Evolutionary conservation across 2,888 invertebrate genomes (phyloP), one percentile per base, ranked within the genome.

Genomic region (Chydorus sphaericus): DNA sequence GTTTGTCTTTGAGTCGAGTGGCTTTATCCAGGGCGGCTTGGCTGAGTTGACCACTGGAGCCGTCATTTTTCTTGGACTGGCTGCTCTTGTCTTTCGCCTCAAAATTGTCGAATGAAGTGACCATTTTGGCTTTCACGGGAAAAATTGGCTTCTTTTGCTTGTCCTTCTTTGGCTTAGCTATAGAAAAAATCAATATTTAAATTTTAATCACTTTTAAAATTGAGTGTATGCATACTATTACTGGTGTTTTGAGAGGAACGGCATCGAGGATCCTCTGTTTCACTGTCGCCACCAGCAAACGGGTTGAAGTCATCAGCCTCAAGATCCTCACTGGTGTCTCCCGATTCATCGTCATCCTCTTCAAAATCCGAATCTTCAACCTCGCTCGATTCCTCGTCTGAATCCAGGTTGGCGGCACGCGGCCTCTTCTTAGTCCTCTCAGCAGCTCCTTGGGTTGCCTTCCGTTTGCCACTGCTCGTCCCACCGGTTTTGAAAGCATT

Each of bases 1-100:
- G 74, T 62, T 94, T 87, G 64, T 91, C 87, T 73, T 94, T 93
- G 88, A 96, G 92, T 66, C 79, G 78, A 71, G 87, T 87, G 0
- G 92, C 92, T 49, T 86, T 44, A 28, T 44, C 44, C 4, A 44
- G 44, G 1, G 44, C 44, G 23, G 23, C 44, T 23, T 44, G 23
- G 1, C 26, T 23, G 10, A 28, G 44, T 23, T 23, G 44, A 1
- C 44, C 26, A 44, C 28, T 44, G 11, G 28, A 44, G 11, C 23
- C 28, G 44, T 44, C 44, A 26, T 44, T 28, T 28, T 44, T 44
- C 18, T 23, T 44, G n/a, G n/a, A n/a, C n/a, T n/a, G n/a, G n/a
- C n/a, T n/a, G n/a, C n/a, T n/a, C n/a, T n/a, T n/a, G n/a, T n/a
- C n/a, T n/a, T n/a, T n/a, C n/a, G n/a, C n/a, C n/a, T n/a, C n/a